Conservation (phyloP, 2,888 invertebrate species). For the Microplitis deprimator region DNA sequence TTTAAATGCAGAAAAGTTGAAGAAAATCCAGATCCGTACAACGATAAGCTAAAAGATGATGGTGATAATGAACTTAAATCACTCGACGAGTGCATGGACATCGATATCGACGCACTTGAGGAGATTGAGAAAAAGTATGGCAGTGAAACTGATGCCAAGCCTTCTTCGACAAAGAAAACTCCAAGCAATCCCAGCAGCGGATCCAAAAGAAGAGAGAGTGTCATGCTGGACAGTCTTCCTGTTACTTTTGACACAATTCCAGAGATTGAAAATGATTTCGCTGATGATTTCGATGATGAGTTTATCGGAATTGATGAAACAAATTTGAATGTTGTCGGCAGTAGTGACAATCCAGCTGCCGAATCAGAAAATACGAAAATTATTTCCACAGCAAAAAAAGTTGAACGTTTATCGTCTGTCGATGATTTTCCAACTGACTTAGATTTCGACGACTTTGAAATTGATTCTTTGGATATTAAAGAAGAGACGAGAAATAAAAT, state of each 20-base stretch:
- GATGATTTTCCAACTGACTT: slow-evolving; percentile 14
- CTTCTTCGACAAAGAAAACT: not conserved
- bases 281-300: not conserved
- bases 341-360: not conserved
- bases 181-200: not conserved
- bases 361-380: not conserved
- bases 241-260: not conserved
- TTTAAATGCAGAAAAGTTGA: slow-evolving; percentile 68
- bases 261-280: not conserved
- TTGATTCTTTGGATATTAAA: not conserved
- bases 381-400: not conserved
- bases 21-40: slow-evolving; percentile 72
- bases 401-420: not conserved
- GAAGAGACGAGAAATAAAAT: not conserved
- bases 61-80: slow-evolving; percentile 39
- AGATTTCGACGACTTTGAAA: not conserved
- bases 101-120: slow-evolving; percentile 56
- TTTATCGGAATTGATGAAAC: slow-evolving; percentile 28
- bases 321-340: slow-evolving; percentile 25
- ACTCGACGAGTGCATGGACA: slow-evolving; percentile 60
- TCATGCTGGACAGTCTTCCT: not conserved
- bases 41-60: slow-evolving; percentile 53
- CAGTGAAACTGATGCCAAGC: not conserved
- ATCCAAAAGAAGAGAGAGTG: not conserved
- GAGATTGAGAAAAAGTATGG: slow-evolving; percentile 46